phyloP scores from a whole-genome alignment of 2,113 vertebrate genomes.

The Ursus arctos region DNA sequence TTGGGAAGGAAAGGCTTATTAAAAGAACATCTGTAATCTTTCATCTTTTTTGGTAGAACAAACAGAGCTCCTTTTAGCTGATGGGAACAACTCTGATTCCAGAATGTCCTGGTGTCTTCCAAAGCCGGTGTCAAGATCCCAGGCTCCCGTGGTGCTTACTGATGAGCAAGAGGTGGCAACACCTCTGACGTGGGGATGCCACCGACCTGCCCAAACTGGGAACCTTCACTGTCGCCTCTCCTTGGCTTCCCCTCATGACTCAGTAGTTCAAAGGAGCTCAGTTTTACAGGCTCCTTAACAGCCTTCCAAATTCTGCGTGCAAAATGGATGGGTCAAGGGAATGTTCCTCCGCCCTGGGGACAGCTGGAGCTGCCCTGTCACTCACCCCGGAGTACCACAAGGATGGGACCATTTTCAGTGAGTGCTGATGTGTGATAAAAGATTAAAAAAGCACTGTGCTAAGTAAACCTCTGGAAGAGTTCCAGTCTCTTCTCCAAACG shows the following conservation, averaged over 20 bases:
- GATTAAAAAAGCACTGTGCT: accelerated
- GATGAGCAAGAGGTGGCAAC: neutral
- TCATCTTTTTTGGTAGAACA: neutral
- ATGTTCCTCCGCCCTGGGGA: neutral
- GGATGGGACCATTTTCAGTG: neutral
- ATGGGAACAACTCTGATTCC: neutral
- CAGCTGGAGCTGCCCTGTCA: neutral
- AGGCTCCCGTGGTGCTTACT: neutral
- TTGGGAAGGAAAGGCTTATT: neutral
- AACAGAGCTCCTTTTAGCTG: neutral
- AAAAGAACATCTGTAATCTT: neutral
- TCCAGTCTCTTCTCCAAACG: neutral
- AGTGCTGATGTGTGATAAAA: neutral
- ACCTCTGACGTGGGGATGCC: neutral
- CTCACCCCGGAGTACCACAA: neutral
- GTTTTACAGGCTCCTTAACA: neutral
- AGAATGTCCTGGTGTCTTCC: neutral
- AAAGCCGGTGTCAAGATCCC: neutral
- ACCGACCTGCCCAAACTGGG: neutral
- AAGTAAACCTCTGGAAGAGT: neutral
- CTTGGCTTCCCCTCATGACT: neutral
- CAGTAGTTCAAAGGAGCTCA: neutral
- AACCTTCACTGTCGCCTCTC: neutral
- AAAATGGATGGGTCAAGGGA: neutral
- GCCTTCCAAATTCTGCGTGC: neutral